These are phyloP conservation scores for Scaptomyza tumidula DNA, from an alignment of 2,888 invertebrate genomes.

Conservation along the genomic window DNA sequence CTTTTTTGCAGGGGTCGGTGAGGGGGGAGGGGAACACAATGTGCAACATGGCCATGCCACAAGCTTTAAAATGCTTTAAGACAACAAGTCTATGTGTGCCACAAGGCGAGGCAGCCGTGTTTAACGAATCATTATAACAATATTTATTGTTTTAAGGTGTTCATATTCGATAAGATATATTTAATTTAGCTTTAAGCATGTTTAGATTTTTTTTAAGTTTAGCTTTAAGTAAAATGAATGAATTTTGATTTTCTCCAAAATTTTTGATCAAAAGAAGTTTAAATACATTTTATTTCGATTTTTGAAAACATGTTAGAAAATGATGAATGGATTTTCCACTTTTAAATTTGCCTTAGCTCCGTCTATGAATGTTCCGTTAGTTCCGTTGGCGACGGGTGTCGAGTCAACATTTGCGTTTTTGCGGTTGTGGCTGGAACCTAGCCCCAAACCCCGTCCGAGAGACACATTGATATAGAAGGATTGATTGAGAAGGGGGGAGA, in stretches of 20 bases:
- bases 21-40: conserved; percentile 15
- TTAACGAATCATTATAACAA: background rate
- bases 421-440: conserved; percentile 61
- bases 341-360: conserved; percentile 9
- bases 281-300: too few species aligned
- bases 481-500: conserved; percentile 11
- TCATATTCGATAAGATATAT: background rate
- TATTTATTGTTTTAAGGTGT: background rate
- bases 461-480: background rate
- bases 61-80: conserved; percentile 34
- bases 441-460: background rate
- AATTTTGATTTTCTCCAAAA: too few species aligned
- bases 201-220: too few species aligned
- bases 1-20: conserved; percentile 43
- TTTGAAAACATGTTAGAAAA: too few species aligned
- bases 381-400: conserved; percentile 25
- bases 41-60: conserved; percentile 24
- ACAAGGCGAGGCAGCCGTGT: background rate
- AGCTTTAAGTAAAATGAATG: too few species aligned
- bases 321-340: background rate
- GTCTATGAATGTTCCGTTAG: conserved; percentile 11
- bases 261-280: too few species aligned
- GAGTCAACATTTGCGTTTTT: conserved; percentile 78
- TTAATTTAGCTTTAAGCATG: too few species aligned
- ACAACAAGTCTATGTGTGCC: conserved; percentile 11